Base-by-base conservation (phyloP, 53 echinoderm and acorn worm species). In the Apostichopus leukothele region DNA sequence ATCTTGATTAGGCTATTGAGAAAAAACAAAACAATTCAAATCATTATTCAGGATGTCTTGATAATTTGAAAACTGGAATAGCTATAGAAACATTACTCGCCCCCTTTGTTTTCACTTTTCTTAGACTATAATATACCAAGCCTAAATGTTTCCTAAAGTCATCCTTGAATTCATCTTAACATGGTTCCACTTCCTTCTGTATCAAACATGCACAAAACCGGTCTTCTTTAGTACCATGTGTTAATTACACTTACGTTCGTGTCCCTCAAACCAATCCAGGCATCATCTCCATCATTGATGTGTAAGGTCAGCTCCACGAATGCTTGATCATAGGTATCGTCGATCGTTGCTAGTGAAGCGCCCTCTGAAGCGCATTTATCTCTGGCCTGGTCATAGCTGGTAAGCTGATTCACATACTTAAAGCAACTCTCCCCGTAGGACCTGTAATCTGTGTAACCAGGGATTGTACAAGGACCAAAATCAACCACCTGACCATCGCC, bases 251-350 rank as follows among this genome's bases (percentile, higher is more conserved):
- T 79, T 76, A 93, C 93, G 14, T 90, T 80, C 59, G 73, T 61
- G 52, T 75, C 88, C 14, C 26, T 86, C 50, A 91, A 59, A 14
- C 93, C 93, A 25, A 93, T 93, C 93, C 93, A 93, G 1, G 79
- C 79, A 7, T 54, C 50, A 8, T 86, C 57, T 25, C 60, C 86
- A 1, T 76, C 75, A 22, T 86, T 90, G 10, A 83, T 83, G 67
- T 89, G 52, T 54, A 91, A 23, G 51, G 83, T 86, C 18, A 89
- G 76, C 73, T 92, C 90, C 1, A 93, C 74, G 50, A 91, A 93
- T 0, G 93, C 93, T 77, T 93, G 90, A 5, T 90, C 89, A 51
- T 67, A 91, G 1, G 86, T 89, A 50, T 91, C 89, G 2, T 4
- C 51, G 25, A 93, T 89, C 11, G 91, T 84, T 1, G 91, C 93